A percentile compares a stretch with the other conserved stretches of the same genome.
Evolutionary conservation across 2,113 vertebrate species (phyloP).

Genomic region (Semnopithecus entellus): DNA sequence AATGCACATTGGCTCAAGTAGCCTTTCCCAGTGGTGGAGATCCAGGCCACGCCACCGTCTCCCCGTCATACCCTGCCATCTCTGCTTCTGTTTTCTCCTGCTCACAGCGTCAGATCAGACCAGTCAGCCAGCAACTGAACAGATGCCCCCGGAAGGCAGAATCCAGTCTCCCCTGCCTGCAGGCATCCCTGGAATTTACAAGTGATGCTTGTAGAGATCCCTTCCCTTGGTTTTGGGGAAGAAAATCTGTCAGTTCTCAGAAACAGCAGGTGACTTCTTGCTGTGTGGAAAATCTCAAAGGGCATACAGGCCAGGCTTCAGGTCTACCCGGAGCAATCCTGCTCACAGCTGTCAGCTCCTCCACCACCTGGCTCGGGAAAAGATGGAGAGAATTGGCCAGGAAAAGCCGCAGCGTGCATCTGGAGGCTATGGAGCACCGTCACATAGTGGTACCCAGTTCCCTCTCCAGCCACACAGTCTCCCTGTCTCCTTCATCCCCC

Average conservation of each 20-base stretch:
- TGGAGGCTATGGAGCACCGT: not conserved
- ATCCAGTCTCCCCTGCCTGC: not conserved
- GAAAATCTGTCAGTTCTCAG: not conserved
- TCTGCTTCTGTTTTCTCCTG: not conserved
- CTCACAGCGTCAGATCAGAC: not conserved
- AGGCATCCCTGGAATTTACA: too few species aligned
- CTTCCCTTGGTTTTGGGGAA: not conserved
- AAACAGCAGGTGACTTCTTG: not conserved
- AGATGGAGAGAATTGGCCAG: not conserved
- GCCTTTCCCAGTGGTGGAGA: not conserved
- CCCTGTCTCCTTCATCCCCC: not conserved
- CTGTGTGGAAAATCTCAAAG: not conserved
- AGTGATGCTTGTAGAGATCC: not conserved
- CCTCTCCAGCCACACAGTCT: not conserved
- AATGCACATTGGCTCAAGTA: not conserved
- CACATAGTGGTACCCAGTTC: not conserved
- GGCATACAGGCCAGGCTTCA: not conserved
- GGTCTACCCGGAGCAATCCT: not conserved
- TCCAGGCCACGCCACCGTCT: accelerated
- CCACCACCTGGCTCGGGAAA: not conserved
- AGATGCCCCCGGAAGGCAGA: not conserved
- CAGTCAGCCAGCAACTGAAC: not conserved
- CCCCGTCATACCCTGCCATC: accelerated
- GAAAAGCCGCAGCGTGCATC: too few species aligned
- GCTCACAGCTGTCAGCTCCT: not conserved